Base-by-base conservation (phyloP, 2,888 invertebrate species). In the Corbicula japonica region DNA sequence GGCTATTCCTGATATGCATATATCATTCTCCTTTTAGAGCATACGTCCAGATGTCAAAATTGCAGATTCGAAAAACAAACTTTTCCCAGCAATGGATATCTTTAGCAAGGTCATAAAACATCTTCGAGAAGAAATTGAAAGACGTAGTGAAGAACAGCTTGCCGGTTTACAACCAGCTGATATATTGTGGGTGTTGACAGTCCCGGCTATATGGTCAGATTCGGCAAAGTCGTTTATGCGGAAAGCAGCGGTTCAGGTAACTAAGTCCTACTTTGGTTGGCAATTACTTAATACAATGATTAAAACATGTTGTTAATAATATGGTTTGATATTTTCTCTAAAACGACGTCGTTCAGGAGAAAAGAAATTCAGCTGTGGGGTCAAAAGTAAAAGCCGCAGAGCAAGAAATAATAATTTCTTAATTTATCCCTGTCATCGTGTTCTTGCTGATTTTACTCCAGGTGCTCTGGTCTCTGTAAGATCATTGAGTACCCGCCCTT, bases 161-260 rank as follows among this genome's bases (percentile, higher is more conserved):
- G 23, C 32, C 1, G 35, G 50, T 28, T 3, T n/a, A 5, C 35
- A 32, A 15, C 8, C 15, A 15, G 61, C 35, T 23, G 65, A 65
- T 34, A 35, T 65, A 15, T 26, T 65, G 23, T 66, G 66, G 66
- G 38, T 52, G 0, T 32, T 66, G 10, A 66, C 66, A 6, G 66
- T 66, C 15, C 66, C 66, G 1, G 66, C 66, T 0, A 66, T 66
- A 15, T 66, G 66, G 66, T 66, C 66, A 8, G 66, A 66, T 35
- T 44, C 34, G 1, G 66, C 52, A 34, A 66, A 52, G 21, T 32
- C 34, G 15, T 66, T 66, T 10, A 66, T 66, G 66, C n/a, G 66
- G 26, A 32, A 66, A 66, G 50, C 66, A 2, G 66, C 66, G 18
- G 35, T 5, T 8, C 50, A 66, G 52, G 66, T 66, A 2, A 23